Conservation (phyloP, 2,113 vertebrate species). For the Dasyornis broadbenti region DNA sequence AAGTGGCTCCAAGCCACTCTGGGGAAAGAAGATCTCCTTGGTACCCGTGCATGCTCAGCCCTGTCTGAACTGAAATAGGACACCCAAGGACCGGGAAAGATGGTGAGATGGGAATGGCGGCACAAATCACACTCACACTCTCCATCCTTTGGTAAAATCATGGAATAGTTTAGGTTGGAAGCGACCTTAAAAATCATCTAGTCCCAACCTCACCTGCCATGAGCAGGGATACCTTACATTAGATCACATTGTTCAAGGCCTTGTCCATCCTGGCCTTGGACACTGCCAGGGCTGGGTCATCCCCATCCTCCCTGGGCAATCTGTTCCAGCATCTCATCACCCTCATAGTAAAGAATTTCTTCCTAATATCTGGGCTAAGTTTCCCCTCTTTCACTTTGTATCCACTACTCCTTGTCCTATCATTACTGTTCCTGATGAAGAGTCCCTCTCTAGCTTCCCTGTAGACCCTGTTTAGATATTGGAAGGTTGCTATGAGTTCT, state of each 20-base stretch:
- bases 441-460: not conserved
- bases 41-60: not conserved
- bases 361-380: not conserved
- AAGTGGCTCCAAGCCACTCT: not conserved
- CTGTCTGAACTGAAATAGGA: not conserved
- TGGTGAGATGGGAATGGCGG: fast-evolving
- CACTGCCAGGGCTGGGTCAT: not conserved
- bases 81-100: not conserved
- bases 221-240: not conserved
- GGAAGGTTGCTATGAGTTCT: not conserved
- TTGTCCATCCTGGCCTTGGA: not conserved
- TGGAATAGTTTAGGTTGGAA: not conserved
- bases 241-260: not conserved
- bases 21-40: not conserved
- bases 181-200: not conserved
- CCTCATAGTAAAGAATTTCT: not conserved
- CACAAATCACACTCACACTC: not conserved
- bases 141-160: not conserved
- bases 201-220: not conserved
- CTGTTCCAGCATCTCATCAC: not conserved
- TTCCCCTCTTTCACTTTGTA: not conserved
- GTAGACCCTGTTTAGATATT: fast-evolving
- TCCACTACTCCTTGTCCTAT: not conserved
- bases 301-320: not conserved
- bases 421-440: not conserved